Conservation (phyloP, 2,888 invertebrate genomes). For the Galeopsomyia nigrocyanea region DNA sequence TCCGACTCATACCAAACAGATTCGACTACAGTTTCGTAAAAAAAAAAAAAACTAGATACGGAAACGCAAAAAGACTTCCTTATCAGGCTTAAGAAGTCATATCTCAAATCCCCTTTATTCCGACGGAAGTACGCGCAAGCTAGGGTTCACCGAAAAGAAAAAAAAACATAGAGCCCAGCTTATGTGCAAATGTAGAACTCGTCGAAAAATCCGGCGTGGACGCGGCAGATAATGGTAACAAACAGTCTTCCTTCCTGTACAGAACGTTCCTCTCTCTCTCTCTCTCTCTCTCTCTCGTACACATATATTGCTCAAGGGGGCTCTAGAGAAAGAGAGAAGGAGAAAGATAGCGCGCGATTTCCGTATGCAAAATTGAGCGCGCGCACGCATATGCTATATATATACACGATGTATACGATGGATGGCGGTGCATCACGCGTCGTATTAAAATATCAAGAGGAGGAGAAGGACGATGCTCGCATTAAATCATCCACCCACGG, state of each 20-base stretch:
- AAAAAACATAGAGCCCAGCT: background rate
- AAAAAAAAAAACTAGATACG: too few relatives aligned
- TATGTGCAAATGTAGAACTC: too few relatives aligned
- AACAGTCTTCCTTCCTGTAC: constrained; percentile 69
- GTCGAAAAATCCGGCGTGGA: constrained; percentile 20
- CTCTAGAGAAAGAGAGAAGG: constrained; percentile 11
- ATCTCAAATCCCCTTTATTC: background rate
- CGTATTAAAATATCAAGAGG: constrained; percentile 65
- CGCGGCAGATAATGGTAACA: constrained; percentile 66
- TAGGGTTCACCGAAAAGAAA: too few relatives aligned
- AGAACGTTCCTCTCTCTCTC: constrained; percentile 57
- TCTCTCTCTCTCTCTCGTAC: background rate
- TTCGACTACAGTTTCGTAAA: too few relatives aligned
- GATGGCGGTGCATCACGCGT: constrained; percentile 68
- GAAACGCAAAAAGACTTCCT: too few relatives aligned
- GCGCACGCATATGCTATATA: constrained; percentile 59
- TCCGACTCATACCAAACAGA: too few relatives aligned
- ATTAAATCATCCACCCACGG: constrained; percentile 67
- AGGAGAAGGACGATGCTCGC: constrained; percentile 49
- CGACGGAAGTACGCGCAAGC: constrained; percentile 30
- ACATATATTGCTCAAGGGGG: constrained; percentile 12
- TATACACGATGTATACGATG: constrained; percentile 56
- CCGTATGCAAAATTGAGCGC: constrained; percentile 67
- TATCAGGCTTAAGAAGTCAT: background rate
- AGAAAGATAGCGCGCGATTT: constrained; percentile 58